These are phyloP conservation scores for Drosophila flavopinicola DNA, from an alignment of 2,888 invertebrate species.

Conservation along the genomic window DNA sequence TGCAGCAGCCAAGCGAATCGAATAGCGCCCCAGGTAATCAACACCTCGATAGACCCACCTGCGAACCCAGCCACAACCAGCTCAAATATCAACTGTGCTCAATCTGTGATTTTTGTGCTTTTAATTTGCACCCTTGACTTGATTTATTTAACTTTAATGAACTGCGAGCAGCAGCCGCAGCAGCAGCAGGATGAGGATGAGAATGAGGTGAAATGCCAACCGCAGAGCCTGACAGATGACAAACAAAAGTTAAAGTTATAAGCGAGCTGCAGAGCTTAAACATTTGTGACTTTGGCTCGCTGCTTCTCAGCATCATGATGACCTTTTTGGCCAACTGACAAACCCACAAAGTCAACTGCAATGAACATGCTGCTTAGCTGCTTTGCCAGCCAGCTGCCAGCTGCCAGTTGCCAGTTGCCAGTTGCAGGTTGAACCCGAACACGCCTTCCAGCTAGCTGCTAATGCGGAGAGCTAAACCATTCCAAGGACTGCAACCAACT, in stretches of 20 bases:
- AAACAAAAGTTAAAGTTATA: slow-evolving; percentile 60
- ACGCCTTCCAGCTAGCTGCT: slow-evolving; percentile 2
- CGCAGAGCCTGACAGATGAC: slow-evolving; percentile 54
- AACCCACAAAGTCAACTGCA: slow-evolving; percentile 36
- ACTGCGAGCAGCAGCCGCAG: slow-evolving; percentile 61
- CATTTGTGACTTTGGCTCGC: slow-evolving; percentile 27
- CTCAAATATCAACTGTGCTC: slow-evolving; percentile 51
- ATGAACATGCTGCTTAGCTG: slow-evolving; percentile 25
- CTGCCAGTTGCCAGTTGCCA: slow-evolving; percentile 8
- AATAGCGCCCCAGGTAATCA: slow-evolving; percentile 55
- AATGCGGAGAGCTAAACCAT: slow-evolving; percentile 14
- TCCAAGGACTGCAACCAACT: slow-evolving; percentile 63
- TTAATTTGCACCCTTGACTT: slow-evolving; percentile 45
- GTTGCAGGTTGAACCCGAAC: slow-evolving; percentile 16
- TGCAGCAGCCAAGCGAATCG: slow-evolving; percentile 18
- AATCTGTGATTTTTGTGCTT: slow-evolving; percentile 27
- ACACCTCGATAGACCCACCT: slow-evolving; percentile 47
- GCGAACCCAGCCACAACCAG: slow-evolving; percentile 28
- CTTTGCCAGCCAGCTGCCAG: slow-evolving; percentile 9
- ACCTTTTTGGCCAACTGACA: slow-evolving; percentile 32
- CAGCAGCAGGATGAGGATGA: too few relatives aligned
- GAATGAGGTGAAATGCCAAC: slow-evolving; percentile 34
- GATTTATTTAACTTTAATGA: slow-evolving; percentile 76
- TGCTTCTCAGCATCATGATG: slow-evolving; percentile 35
- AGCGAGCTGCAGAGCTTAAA: slow-evolving; percentile 26